phyloP scores from a whole-genome alignment of 53 echinoderm and acorn worm genomes.

The Actinopyga echinites region DNA sequence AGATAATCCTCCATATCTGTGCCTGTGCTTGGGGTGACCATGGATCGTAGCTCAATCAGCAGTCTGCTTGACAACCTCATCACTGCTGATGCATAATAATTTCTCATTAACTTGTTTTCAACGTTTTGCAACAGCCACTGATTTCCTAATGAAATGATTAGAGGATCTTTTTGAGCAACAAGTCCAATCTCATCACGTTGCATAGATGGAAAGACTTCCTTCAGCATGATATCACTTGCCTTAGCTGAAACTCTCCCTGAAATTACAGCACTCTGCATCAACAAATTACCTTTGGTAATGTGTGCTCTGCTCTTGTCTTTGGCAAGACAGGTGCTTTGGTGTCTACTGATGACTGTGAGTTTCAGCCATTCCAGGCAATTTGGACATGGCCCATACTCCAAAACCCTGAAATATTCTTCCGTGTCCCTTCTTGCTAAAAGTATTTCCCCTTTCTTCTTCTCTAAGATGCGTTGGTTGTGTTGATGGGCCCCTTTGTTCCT shows the following conservation, averaged over 20 bases:
- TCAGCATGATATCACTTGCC: slow-evolving; percentile 31
- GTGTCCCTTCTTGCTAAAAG: no score
- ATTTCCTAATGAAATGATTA: slow-evolving; percentile 47
- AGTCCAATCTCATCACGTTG: slow-evolving; percentile 41
- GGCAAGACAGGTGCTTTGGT: no score
- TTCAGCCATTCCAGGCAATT: no score
- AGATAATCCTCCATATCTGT: slow-evolving; percentile 33
- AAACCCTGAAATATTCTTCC: no score
- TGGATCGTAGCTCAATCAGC: slow-evolving; percentile 35
- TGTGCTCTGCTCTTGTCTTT: no score
- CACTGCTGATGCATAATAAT: slow-evolving; percentile 51
- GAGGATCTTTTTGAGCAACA: slow-evolving; percentile 33
- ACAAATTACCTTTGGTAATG: background rate
- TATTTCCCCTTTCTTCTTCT: no score
- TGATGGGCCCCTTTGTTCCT: no score
- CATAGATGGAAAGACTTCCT: slow-evolving; percentile 51
- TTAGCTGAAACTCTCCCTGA: slow-evolving; percentile 40
- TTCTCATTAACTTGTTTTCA: slow-evolving; percentile 55
- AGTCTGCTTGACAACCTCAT: slow-evolving; percentile 59
- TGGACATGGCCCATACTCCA: no score
- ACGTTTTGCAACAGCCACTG: slow-evolving; percentile 55
- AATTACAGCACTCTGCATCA: slow-evolving; percentile 52
- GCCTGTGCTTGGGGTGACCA: slow-evolving; percentile 34
- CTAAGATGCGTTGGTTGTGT: no score
- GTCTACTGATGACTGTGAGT: no score